Evolutionary conservation across 2,797 vertebrate species (phyloP).

Genomic region (Heterohyrax brucei): DNA sequence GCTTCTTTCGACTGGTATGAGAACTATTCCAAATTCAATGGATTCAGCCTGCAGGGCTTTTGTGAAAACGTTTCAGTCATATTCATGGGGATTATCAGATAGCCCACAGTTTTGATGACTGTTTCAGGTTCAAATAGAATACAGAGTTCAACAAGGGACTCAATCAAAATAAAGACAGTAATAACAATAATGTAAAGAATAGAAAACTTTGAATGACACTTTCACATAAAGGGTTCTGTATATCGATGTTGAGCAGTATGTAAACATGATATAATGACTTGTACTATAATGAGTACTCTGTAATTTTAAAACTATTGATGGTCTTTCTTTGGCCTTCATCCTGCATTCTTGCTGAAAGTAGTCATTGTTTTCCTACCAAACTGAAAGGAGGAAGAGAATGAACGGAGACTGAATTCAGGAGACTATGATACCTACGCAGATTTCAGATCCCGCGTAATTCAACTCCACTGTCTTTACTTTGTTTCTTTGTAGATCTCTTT

Average conservation of each 20-base stretch:
- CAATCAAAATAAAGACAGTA: slow-evolving; percentile 75
- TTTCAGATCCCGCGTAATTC: neutral
- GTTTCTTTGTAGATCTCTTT: slow-evolving; percentile 20
- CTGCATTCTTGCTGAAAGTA: slow-evolving; percentile 39
- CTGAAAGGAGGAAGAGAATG: slow-evolving; percentile 46
- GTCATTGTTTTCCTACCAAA: slow-evolving; percentile 54
- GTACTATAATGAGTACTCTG: slow-evolving; percentile 54
- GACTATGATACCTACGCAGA: neutral
- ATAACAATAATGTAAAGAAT: slow-evolving; percentile 72
- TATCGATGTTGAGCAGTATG: slow-evolving; percentile 60
- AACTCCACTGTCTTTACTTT: neutral
- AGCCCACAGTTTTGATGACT: slow-evolving; percentile 83
- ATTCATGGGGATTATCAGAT: slow-evolving; percentile 87
- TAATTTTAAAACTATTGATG: slow-evolving; percentile 15
- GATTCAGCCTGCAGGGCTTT: slow-evolving; percentile 79
- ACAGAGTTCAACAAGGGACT: slow-evolving; percentile 83
- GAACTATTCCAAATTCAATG: slow-evolving; percentile 84
- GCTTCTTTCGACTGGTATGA: slow-evolving; percentile 84
- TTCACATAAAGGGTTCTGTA: slow-evolving; percentile 63
- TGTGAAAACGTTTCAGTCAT: slow-evolving; percentile 80
- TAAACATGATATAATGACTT: slow-evolving; percentile 55
- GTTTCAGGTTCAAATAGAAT: slow-evolving; percentile 86
- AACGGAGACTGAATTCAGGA: slow-evolving; percentile 46
- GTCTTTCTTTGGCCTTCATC: slow-evolving; percentile 63
- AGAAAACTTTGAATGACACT: slow-evolving; percentile 59